phyloP scores from a whole-genome alignment of 2,113 vertebrate species.

The Tympanuchus pallidicinctus region DNA sequence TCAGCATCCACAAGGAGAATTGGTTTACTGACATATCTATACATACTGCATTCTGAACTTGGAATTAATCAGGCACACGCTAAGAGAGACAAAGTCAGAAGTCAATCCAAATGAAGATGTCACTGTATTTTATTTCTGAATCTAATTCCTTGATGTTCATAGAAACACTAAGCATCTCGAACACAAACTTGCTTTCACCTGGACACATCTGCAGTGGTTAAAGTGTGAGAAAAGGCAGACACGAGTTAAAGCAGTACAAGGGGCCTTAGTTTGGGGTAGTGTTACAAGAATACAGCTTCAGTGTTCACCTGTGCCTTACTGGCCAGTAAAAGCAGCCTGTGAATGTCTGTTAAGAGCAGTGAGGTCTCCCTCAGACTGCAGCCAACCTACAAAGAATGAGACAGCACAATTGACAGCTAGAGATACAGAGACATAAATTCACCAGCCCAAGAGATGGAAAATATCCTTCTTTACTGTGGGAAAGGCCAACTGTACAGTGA shows the following conservation, averaged over 20 bases:
- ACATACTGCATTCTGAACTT: not conserved
- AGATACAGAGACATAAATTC: not conserved
- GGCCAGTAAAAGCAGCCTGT: not conserved
- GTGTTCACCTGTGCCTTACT: accelerated
- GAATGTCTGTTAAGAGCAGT: not conserved
- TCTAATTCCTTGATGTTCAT: not conserved
- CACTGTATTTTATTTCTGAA: not conserved
- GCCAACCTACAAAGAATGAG: not conserved
- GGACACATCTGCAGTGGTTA: not conserved
- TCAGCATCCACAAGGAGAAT: not conserved
- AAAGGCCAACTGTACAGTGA: not conserved
- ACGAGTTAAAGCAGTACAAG: accelerated
- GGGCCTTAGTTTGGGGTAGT: not conserved
- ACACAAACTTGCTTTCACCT: not conserved
- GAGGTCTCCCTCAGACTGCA: not conserved
- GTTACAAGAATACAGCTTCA: not conserved
- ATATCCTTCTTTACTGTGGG: not conserved
- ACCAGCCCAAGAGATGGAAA: not conserved
- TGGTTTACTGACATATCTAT: not conserved
- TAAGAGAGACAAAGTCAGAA: not conserved
- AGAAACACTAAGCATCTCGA: not conserved
- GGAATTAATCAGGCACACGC: not conserved
- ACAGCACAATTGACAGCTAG: not conserved
- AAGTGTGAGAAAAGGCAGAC: not conserved
- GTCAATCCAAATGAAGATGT: slow-evolving; percentile 35